A percentile compares a stretch with the other conserved stretches of the same genome.
phyloP scores from a whole-genome alignment of 2,113 vertebrate species.

The Osmerus eperlanus region DNA sequence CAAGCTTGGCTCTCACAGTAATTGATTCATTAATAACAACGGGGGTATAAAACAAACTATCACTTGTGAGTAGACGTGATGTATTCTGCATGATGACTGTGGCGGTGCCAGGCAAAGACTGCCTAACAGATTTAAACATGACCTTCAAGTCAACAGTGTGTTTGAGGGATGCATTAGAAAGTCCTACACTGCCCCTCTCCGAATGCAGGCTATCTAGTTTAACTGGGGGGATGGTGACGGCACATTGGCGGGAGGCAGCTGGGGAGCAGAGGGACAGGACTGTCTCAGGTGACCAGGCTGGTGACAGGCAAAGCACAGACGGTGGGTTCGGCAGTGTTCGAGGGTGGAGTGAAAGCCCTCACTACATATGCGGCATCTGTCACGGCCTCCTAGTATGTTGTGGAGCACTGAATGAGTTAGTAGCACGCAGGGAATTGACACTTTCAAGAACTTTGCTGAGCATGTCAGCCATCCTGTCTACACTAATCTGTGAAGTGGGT shows the following conservation, averaged over 20 bases:
- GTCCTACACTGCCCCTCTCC: conserved; percentile 10
- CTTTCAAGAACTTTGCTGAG: background rate
- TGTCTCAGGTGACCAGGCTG: background rate
- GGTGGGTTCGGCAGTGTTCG: background rate
- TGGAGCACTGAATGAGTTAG: background rate
- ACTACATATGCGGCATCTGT: background rate
- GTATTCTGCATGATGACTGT: conserved; percentile 25
- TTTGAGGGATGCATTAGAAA: conserved; percentile 3
- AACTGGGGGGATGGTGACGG: conserved; percentile 3
- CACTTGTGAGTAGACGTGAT: background rate
- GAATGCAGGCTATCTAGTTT: conserved; percentile 25
- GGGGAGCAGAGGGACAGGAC: background rate
- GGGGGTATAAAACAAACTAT: conserved; percentile 35
- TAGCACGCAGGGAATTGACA: background rate
- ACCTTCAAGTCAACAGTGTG: conserved; percentile 3
- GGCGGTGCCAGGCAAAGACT: background rate
- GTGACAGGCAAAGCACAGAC: background rate
- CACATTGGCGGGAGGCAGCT: background rate
- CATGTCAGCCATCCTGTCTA: conserved; percentile 1
- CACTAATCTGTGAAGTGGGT: background rate
- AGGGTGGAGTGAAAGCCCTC: background rate
- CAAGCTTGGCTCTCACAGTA: conserved; percentile 23
- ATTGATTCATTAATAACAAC: conserved; percentile 16
- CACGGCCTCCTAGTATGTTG: no score
- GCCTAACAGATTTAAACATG: conserved; percentile 1